Conservation (phyloP, 92 coral and sea anemone genomes). For the Epizoanthus rinbou region DNA sequence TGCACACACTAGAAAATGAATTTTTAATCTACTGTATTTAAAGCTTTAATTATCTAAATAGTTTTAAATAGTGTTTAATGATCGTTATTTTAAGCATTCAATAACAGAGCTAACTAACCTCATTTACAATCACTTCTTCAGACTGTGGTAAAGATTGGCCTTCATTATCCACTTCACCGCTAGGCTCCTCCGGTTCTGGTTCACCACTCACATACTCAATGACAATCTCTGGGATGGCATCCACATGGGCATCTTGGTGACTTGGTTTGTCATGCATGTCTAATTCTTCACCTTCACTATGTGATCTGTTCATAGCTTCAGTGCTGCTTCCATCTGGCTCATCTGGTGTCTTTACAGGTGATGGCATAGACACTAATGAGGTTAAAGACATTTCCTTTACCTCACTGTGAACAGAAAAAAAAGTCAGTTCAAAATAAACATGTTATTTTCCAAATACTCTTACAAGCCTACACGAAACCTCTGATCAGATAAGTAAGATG, state of each 20-base stretch:
- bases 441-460: too few relatives aligned
- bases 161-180: not conserved
- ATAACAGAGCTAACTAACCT: not conserved
- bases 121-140: not conserved
- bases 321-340: not conserved
- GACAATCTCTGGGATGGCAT: conserved; percentile 1
- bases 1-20: too few relatives aligned
- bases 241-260: not conserved
- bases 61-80: not conserved
- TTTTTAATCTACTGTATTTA: too few relatives aligned
- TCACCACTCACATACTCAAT: not conserved
- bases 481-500: too few relatives aligned
- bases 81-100: not conserved
- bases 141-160: not conserved
- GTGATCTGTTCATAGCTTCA: conserved; percentile 5
- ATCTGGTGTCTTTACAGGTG: not conserved
- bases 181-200: not conserved
- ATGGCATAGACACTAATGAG: not conserved
- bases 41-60: too few relatives aligned
- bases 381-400: conserved; percentile 23
- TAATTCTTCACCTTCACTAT: not conserved
- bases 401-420: conserved; percentile 23
- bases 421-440: not conserved
- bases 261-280: not conserved
- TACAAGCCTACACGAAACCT: too few relatives aligned